Evolutionary conservation across 2,797 vertebrate genomes (phyloP).

Genomic region (Carduelis carduelis): DNA sequence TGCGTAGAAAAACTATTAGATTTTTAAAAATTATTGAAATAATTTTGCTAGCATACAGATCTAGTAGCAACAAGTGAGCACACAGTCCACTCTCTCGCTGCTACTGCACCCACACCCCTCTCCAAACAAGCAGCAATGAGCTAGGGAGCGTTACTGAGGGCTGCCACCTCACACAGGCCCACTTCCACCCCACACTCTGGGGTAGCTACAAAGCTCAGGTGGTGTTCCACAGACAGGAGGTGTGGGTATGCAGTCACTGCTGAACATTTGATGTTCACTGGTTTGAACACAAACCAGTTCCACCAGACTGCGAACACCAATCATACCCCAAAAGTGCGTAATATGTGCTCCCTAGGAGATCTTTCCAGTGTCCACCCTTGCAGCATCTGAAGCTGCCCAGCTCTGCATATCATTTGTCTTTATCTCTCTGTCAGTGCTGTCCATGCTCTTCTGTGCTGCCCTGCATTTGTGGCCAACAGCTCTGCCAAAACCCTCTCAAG

Average conservation of each 20-base stretch:
- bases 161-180: not conserved
- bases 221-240: not conserved
- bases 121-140: not conserved
- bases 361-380: not conserved
- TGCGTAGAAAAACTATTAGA: not conserved
- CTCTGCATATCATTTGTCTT: not conserved
- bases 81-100: not conserved
- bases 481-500: not conserved
- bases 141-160: not conserved
- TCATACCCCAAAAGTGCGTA: not conserved
- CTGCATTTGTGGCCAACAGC: not conserved
- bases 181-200: accelerated
- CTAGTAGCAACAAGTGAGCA: accelerated
- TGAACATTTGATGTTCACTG: accelerated
- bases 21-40: accelerated
- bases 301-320: not conserved
- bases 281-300: not conserved
- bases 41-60: not conserved
- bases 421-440: not conserved
- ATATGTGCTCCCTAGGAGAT: not conserved
- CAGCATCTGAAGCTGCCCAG: not conserved
- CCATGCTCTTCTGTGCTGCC: not conserved
- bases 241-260: accelerated
- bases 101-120: not conserved
- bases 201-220: not conserved